Conservation (phyloP, 2,797 vertebrate species). For the Molossus alvarezi region DNA sequence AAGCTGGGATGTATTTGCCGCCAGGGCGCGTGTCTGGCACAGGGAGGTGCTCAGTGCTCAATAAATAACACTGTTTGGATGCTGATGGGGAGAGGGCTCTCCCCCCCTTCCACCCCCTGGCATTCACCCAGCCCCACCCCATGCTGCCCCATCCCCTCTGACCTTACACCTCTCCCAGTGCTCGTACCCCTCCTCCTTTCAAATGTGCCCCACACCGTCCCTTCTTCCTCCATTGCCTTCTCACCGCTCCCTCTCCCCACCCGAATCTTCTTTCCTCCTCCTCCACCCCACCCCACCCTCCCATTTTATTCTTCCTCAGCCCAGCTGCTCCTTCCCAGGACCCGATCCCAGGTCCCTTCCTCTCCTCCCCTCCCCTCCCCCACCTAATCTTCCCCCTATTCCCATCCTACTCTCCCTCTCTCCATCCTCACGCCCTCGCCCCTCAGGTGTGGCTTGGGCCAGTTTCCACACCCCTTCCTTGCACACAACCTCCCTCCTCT, state of each 20-base stretch:
- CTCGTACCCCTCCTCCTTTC: not conserved
- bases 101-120: not conserved
- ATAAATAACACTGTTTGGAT: not conserved
- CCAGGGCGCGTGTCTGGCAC: not conserved
- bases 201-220: not conserved
- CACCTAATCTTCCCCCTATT: not conserved
- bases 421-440: not conserved
- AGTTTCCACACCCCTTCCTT: not conserved
- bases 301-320: not conserved
- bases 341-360: not conserved
- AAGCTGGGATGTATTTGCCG: rapidly evolving
- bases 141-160: not conserved
- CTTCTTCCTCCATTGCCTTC: not conserved
- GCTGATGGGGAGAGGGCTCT: not conserved
- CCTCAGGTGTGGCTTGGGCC: no score
- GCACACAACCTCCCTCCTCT: not conserved
- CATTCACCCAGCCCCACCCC: not conserved
- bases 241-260: no score
- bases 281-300: no score
- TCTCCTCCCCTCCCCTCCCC: no score
- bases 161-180: not conserved
- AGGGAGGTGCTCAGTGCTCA: not conserved
- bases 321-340: not conserved
- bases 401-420: not conserved
- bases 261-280: not conserved